These are phyloP conservation scores for Porites lobata DNA, from an alignment of 92 coral and sea anemone genomes.

Conservation along the genomic window DNA sequence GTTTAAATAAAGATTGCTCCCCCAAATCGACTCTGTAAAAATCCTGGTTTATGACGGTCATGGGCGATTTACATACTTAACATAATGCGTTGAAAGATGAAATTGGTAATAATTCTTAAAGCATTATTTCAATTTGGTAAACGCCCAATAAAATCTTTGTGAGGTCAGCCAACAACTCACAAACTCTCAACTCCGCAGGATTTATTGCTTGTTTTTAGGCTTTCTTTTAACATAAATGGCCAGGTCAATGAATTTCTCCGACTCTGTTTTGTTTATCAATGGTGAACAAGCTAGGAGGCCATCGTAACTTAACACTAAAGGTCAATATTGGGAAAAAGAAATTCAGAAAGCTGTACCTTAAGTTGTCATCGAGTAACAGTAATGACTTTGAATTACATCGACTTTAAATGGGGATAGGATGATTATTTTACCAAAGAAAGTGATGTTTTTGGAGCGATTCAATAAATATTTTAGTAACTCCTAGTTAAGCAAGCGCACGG, in stretches of 20 bases:
- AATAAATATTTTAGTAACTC: slow-evolving; percentile 3
- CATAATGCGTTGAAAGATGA: slow-evolving; percentile 29
- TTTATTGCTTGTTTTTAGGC: neutral
- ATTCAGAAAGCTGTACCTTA: slow-evolving; percentile 5
- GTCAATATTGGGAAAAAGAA: slow-evolving; percentile 11
- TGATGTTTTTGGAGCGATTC: slow-evolving; percentile 30
- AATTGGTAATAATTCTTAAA: neutral
- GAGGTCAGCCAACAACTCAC: neutral
- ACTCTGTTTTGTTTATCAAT: slow-evolving; percentile 26
- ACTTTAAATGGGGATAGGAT: slow-evolving; percentile 5
- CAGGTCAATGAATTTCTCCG: slow-evolving; percentile 1
- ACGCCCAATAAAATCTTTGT: neutral
- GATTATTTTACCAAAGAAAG: slow-evolving; percentile 25
- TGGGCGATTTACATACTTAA: neutral
- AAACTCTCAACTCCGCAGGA: neutral
- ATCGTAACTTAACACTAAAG: slow-evolving; percentile 15
- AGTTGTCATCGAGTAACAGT: slow-evolving; percentile 24
- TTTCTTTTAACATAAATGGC: neutral
- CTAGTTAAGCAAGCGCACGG: neutral
- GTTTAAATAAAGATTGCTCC: slow-evolving; percentile 13
- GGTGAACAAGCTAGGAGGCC: slow-evolving; percentile 6
- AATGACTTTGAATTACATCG: slow-evolving; percentile 5
- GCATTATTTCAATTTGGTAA: neutral
- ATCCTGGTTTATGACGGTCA: slow-evolving; percentile 5
- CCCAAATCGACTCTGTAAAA: slow-evolving; percentile 11